Evolutionary conservation across 2,888 invertebrate genomes (phyloP).

Genomic region (Hedychridium roseum): DNA sequence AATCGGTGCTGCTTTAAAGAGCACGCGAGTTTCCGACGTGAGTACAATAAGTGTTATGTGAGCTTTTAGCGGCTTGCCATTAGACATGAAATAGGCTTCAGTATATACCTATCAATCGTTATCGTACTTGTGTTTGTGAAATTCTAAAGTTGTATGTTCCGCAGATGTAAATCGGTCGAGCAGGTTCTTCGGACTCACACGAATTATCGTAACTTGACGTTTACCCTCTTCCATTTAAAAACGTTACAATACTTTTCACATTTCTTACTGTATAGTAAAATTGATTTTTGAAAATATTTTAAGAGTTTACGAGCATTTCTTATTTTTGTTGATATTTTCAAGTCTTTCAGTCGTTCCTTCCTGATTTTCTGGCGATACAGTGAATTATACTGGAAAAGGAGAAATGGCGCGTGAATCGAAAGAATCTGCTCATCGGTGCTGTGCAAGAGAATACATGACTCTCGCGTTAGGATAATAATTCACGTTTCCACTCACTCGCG

Average conservation of each 20-base stretch:
- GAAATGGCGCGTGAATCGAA: slow-evolving; percentile 25
- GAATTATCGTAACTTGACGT: slow-evolving; percentile 17
- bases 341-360: too few species aligned
- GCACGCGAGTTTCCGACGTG: slow-evolving; percentile 15
- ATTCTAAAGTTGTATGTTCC: slow-evolving; percentile 9
- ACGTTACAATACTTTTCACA: too few species aligned
- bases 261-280: too few species aligned
- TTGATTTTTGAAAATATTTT: too few species aligned
- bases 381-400: too few species aligned
- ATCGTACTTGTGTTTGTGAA: slow-evolving; percentile 11
- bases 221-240: too few species aligned
- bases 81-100: slow-evolving; percentile 21
- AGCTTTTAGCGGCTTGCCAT: slow-evolving; percentile 38
- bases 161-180: slow-evolving; percentile 1
- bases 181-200: slow-evolving; percentile 17
- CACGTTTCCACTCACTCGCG: slow-evolving; percentile 15
- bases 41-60: slow-evolving; percentile 31
- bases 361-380: too few species aligned
- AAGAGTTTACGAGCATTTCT: too few species aligned
- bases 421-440: slow-evolving; percentile 37
- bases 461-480: slow-evolving; percentile 16
- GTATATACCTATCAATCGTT: slow-evolving; percentile 6
- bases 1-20: not conserved
- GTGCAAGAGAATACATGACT: slow-evolving; percentile 27
- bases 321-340: too few species aligned